A percentile compares a stretch with the other conserved stretches of the same genome.
Evolutionary conservation across 2,888 invertebrate genomes (phyloP).

Genomic region (Aphrophora alni): DNA sequence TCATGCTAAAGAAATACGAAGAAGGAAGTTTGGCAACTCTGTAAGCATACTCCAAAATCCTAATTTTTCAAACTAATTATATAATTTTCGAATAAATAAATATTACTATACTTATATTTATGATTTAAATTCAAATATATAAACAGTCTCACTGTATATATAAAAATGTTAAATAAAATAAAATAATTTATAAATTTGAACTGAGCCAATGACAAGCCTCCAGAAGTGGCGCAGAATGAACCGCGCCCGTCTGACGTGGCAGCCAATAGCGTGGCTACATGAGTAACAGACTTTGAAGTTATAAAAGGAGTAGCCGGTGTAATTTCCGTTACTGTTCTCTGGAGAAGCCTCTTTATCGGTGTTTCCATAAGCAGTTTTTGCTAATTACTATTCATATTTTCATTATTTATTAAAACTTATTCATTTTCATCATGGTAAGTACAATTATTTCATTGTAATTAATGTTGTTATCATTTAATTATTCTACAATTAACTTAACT

Average conservation of each 20-base stretch:
- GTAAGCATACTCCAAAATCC: too few species aligned
- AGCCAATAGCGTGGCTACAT: slow-evolving; percentile 29
- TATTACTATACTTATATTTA: too few species aligned
- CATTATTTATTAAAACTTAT: not conserved
- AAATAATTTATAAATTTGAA: not conserved
- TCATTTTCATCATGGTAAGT: not conserved
- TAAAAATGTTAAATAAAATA: too few species aligned
- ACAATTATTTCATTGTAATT: too few species aligned
- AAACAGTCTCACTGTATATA: too few species aligned
- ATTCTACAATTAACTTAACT: too few species aligned
- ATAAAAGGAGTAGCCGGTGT: slow-evolving; percentile 20
- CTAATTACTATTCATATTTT: not conserved
- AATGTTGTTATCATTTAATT: too few species aligned
- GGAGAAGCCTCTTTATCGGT: slow-evolving; percentile 37
- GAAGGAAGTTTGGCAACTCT: too few species aligned
- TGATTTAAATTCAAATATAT: too few species aligned
- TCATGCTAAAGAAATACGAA: too few species aligned
- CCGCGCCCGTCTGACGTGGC: slow-evolving; percentile 32
- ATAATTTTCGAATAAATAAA: too few species aligned
- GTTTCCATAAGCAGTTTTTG: not conserved
- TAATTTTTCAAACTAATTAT: too few species aligned
- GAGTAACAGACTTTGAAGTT: slow-evolving; percentile 4
- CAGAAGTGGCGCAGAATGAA: not conserved
- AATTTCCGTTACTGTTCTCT: slow-evolving; percentile 24
- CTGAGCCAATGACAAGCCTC: not conserved